Percentiles rank a stretch among this genome's conserved stretches.
These are phyloP conservation scores for Campylorhamphus procurvoides DNA, from an alignment of 2,113 vertebrate genomes.

Conservation along the genomic window DNA sequence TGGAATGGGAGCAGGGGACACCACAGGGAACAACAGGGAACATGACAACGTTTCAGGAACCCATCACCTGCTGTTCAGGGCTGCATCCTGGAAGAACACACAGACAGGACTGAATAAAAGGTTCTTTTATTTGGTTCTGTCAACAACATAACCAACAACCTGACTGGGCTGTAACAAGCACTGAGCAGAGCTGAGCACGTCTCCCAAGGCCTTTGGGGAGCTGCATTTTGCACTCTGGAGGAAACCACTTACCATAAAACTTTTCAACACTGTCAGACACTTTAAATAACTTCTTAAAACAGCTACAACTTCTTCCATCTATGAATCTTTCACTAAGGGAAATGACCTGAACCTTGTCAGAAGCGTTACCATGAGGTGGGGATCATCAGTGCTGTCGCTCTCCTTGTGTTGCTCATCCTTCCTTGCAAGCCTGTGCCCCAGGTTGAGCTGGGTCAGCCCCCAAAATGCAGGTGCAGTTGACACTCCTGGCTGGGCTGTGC, in stretches of 20 bases:
- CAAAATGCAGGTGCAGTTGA: not conserved
- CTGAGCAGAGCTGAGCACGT: not conserved
- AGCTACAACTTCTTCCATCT: not conserved
- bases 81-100: not conserved
- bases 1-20: not conserved
- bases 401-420: not conserved
- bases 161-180: not conserved
- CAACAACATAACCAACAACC: not conserved
- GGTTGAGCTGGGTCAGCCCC: not conserved
- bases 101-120: not conserved
- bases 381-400: accelerated
- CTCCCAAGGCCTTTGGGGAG: not conserved
- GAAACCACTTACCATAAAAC: not conserved
- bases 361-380: accelerated
- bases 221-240: not conserved
- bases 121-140: not conserved
- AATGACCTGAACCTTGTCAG: not conserved
- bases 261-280: not conserved
- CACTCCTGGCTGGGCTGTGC: not conserved
- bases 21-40: not conserved
- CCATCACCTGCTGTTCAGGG: not conserved
- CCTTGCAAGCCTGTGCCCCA: not conserved
- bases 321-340: not conserved
- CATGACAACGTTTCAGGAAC: not conserved
- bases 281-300: not conserved